Conservation (phyloP, 1,140 invertebrate species). For the Drosophila pseudoananassae region DNA sequence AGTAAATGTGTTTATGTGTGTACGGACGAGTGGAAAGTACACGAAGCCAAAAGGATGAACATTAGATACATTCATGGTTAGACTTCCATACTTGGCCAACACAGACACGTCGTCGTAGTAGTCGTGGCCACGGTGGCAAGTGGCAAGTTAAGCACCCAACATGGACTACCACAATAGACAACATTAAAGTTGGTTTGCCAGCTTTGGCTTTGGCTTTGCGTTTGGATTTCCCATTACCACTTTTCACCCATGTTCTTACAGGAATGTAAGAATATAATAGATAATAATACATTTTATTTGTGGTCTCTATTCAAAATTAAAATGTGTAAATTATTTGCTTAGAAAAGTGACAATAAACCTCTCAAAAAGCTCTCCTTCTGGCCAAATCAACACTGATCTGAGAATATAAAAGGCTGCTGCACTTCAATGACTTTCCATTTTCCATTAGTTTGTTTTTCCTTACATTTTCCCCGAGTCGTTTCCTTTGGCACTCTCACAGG, state of each 20-base stretch:
- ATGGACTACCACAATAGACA: slow-evolving; percentile 80
- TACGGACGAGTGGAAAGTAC: slow-evolving; percentile 49
- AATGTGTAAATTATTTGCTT: background rate
- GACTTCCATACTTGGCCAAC: slow-evolving; percentile 60
- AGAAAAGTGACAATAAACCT: background rate
- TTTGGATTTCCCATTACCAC: slow-evolving; percentile 19
- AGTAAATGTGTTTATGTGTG: slow-evolving; percentile 75
- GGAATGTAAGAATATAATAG: too few relatives aligned
- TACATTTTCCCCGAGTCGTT: slow-evolving; percentile 14
- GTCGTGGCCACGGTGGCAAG: slow-evolving; percentile 55
- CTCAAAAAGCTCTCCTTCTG: background rate
- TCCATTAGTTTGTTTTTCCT: slow-evolving; percentile 26
- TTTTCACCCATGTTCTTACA: background rate
- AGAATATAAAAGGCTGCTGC: slow-evolving; percentile 39
- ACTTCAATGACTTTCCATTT: slow-evolving; percentile 39
- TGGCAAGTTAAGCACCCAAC: slow-evolving; percentile 75
- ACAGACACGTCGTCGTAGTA: slow-evolving; percentile 3
- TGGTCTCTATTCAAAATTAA: too few relatives aligned
- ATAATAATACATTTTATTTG: too few relatives aligned
- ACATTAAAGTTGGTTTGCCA: slow-evolving; percentile 69
- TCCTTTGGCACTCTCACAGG: slow-evolving; percentile 18
- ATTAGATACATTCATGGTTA: slow-evolving; percentile 79
- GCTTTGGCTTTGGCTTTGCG: slow-evolving; percentile 17
- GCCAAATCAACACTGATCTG: slow-evolving; percentile 18
- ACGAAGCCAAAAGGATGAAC: slow-evolving; percentile 77